Evolutionary conservation across 2,797 vertebrate species (phyloP), one percentile per base, ranked within the genome.

Genomic region (Tenualosa ilisha): DNA sequence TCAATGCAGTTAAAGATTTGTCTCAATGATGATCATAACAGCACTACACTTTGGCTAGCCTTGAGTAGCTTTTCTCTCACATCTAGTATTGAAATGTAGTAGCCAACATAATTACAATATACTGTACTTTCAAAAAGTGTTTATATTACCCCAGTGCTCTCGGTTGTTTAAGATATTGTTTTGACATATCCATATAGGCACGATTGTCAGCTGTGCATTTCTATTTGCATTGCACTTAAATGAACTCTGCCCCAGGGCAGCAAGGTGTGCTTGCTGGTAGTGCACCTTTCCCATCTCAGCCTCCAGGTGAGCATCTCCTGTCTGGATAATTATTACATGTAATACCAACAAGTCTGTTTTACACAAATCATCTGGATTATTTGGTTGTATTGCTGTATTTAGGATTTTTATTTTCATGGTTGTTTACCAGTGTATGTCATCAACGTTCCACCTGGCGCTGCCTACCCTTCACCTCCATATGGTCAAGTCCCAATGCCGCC

Each of bases 401-500:
- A 72, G 65, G 6, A 46, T 22, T 20, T 46, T 17, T 46, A 1
- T 79, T 6, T 46, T 43, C 15, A 43, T 79, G 37, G 37, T 2
- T 79, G 72, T 46, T 46, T 43, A 17, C 40, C 43, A 79, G 72
- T 40, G 17, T 79, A 79, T 8, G 11, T 40, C 15, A 46, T 79
- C 72, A 22, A 79, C 72, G 6, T 43, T 46, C 17, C 40, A 46
- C 72, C 72, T 46, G 17, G 72, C 2, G 40, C 37, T 79, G 75
- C 63, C 2, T 46, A 43, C 12, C 63, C 88, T 15, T 2, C 81
- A 12, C 84, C 88, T 54, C 61, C 43, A 24, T 82, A 88, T 85
- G 81, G 49, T 37, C 85, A 87, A 43, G 82, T 82, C 24, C 85
- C 86, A 3, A 61, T 81, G 31, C 86, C 86, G 8, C 87, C 88